Evolutionary conservation across 2,888 invertebrate genomes (phyloP), one percentile per base, ranked within the genome.

Genomic region (Tanytarsus gracilentus): DNA sequence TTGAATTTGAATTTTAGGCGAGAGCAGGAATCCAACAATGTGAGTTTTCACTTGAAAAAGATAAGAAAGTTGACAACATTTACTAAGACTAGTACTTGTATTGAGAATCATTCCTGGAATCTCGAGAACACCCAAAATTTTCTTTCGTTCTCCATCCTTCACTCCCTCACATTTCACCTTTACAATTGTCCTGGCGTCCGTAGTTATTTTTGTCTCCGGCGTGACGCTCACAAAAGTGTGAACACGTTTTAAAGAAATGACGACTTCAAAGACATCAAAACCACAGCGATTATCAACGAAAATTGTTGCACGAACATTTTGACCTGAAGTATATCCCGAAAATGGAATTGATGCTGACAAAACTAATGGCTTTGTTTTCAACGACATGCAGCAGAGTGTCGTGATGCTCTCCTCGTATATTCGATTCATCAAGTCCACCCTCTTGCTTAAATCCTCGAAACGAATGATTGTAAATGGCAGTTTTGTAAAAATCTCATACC

Each of bases 391-490:
- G n/a, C 52, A 29, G 11, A 52, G 33, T 5, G 30, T 30, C 18
- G 52, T 29, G 7, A 29, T n/a, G 3, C 11, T 30, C 18, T 52
- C 30, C 21, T 29, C 14, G 27, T 7, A 14, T 21, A 5, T 14
- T 14, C 25, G 33, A 2, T 26, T 8, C 55, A 55, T 55, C 39
- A 55, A 55, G 11, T 55, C 55, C 8, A 26, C 14, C 40, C 40
- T 25, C 5, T 7, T 16, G 16, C 55, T 55, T 14, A 55, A 25
- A 39, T 55, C 55, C 18, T 55, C 55, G 16, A 55, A 55, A 26
- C 55, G 9, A 7, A 55, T 39, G 4, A 55, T 21, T 6, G 55
- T 55, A 11, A 55, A 55, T 14, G 55, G 33, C 2, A 11, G 8
- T 55, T 26, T 55, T 11, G 55, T 16, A 39, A 40, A 55, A 40